Evolutionary conservation across 2,797 vertebrate genomes (phyloP).

Genomic region (Hoplostethus atlanticus): DNA sequence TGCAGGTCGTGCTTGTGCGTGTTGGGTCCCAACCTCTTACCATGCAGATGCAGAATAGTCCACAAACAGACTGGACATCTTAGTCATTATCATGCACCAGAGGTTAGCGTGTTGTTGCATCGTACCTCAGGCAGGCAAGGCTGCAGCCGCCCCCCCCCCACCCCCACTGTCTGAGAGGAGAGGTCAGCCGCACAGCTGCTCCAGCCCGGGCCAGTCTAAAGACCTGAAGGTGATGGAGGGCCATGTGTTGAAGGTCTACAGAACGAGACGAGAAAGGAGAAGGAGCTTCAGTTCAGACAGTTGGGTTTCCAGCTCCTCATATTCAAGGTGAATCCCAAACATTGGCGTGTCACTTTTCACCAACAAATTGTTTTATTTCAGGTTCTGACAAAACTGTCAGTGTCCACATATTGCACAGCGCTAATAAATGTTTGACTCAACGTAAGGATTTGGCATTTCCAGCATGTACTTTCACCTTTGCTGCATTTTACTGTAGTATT

Average conservation of each 20-base stretch:
- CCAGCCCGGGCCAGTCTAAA: constrained; percentile 40
- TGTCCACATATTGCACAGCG: no score
- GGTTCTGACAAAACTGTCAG: no score
- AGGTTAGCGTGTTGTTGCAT: constrained; percentile 68
- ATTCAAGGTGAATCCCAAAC: no score
- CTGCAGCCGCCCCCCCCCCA: not conserved
- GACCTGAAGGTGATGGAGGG: constrained; percentile 55
- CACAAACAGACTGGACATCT: constrained; percentile 63
- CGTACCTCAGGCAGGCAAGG: constrained; percentile 57
- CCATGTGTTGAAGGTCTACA: constrained; percentile 52
- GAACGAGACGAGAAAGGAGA: no score
- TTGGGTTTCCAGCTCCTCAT: no score
- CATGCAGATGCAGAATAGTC: constrained; percentile 42
- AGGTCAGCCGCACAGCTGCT: constrained; percentile 73
- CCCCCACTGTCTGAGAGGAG: constrained; percentile 25
- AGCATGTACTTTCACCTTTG: no score
- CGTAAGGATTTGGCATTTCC: no score
- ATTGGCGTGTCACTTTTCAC: no score
- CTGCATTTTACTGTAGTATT: no score
- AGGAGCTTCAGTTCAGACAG: no score
- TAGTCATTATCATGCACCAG: constrained; percentile 74
- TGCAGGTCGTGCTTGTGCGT: not conserved
- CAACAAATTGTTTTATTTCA: no score
- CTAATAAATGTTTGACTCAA: no score
- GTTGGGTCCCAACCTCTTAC: constrained; percentile 21